phyloP scores from a whole-genome alignment of 2,797 vertebrate species.

The Onychomys torridus region DNA sequence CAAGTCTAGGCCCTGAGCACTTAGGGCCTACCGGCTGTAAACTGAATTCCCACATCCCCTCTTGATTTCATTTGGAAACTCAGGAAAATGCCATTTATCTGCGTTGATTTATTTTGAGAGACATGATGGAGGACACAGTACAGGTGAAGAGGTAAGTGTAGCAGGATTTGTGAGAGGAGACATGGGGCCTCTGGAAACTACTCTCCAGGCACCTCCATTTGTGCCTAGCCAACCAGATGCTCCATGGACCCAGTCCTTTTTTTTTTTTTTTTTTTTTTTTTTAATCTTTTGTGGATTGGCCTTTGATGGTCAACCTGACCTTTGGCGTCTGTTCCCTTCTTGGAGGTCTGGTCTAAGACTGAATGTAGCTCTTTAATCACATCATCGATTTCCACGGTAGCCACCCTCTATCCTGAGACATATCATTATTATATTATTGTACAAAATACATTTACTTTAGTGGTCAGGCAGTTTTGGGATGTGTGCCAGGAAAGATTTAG shows the following conservation, averaged over 20 bases:
- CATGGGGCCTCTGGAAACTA: neutral
- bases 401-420: neutral
- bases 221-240: neutral
- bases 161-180: neutral
- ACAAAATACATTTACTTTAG: neutral
- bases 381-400: neutral
- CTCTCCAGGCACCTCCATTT: no score
- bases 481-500: neutral
- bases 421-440: neutral
- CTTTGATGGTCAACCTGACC: neutral
- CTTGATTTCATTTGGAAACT: neutral
- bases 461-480: neutral
- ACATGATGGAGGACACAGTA: neutral
- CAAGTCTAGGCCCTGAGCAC: neutral
- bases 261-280: no score
- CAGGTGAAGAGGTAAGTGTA: neutral
- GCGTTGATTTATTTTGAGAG: neutral
- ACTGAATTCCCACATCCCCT: neutral
- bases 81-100: neutral
- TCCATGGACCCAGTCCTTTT: neutral
- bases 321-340: neutral
- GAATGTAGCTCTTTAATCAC: neutral
- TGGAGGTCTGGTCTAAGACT: neutral
- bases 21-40: neutral
- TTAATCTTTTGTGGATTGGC: neutral